Evolutionary conservation across 2,797 vertebrate genomes (phyloP), one percentile per base, ranked within the genome.

Genomic region (Mormyrus proboscirostris): DNA sequence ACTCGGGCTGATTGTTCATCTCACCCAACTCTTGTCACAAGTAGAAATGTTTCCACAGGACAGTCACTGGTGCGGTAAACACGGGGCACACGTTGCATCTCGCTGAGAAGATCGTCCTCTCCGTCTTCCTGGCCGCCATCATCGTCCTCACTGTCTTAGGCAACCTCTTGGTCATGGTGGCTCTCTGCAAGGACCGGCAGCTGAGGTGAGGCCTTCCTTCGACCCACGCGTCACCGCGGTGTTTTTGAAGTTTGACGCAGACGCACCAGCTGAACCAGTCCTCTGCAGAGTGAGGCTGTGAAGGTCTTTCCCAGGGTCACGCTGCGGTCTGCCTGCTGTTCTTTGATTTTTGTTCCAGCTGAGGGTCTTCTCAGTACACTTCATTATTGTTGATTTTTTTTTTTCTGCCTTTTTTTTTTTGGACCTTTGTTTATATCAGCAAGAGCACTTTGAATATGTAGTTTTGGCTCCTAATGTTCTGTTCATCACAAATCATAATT

Each of bases 91-190:
- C 93, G 88, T 91, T 94, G 69, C 94, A 89, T 89, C 92, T 92
- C 0, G 44, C 94, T 87, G 95, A 96, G 92, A 96, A 91, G 0
- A 91, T 95, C 4, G 22, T 95, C 51, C 95, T 97, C 89, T 93
- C 94, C 87, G 88, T 96, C 88, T 94, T 96, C 90, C 95, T 97
- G 89, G 94, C 94, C 86, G 88, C 95, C 90, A 95, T 97, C 89
- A 97, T 97, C 90, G 91, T 96, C 88, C 94, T 97, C 95, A 96
- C 96, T 0, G 95, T 95, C 38, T 95, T 96, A 55, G 96, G 96
- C 14, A 97, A 97, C 92, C 93, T 96, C 84, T 93, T 97, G 90
- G 96, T 97, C 49, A 96, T 97, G 96, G 96, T 97, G 91, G 96
- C 96, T 0, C 95, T 97, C 84, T 96, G 96, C 92, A 96, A 95